phyloP scores from a whole-genome alignment of 1,140 invertebrate species.

The Radopholus similis region DNA sequence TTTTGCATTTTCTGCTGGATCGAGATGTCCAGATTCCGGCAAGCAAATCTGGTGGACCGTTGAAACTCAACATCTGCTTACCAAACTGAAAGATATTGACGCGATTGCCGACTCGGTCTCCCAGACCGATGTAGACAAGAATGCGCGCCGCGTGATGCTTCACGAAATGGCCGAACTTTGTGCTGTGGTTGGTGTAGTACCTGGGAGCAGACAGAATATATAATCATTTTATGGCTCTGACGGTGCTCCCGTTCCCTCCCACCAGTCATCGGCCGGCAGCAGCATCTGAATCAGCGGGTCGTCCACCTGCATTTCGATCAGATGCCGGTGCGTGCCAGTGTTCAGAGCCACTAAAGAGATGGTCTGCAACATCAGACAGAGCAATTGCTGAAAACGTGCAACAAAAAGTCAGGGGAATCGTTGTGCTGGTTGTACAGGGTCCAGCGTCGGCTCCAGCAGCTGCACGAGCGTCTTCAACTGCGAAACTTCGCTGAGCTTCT shows the following conservation, averaged over 20 bases:
- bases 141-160: constrained; percentile 72
- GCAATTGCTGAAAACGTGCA: constrained; percentile 66
- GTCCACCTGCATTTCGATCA: constrained; percentile 68
- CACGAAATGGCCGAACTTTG: constrained; percentile 70
- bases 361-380: constrained; percentile 70
- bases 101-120: constrained; percentile 64
- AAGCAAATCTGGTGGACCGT: background rate
- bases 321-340: constrained; percentile 64
- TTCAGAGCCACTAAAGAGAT: constrained; percentile 68
- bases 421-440: constrained; percentile 44
- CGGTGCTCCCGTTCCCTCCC: background rate
- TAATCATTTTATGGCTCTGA: background rate
- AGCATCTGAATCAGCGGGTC: constrained; percentile 70
- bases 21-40: no score
- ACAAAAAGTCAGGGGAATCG: constrained; percentile 33
- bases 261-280: constrained; percentile 72
- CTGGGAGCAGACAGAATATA: constrained; percentile 30
- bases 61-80: background rate
- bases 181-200: constrained; percentile 73
- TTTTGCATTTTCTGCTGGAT: no score
- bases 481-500: constrained; percentile 38
- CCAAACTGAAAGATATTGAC: constrained; percentile 66
- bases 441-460: constrained; percentile 53
- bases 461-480: constrained; percentile 55
- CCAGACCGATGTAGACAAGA: constrained; percentile 67